Evolutionary conservation across 2,797 vertebrate species (phyloP).

Genomic region (Syndactyla subalaris): DNA sequence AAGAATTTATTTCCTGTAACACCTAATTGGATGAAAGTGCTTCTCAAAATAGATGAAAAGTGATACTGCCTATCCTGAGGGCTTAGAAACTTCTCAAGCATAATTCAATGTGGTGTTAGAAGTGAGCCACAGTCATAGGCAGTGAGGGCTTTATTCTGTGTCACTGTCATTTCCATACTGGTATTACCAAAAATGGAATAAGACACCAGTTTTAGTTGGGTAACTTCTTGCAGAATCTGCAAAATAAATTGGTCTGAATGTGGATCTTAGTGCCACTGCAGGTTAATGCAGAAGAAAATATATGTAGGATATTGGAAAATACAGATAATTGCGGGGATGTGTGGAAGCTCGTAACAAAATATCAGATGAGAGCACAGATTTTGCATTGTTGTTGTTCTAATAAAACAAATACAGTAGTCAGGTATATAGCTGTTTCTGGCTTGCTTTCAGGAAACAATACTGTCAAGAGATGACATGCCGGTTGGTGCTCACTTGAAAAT

Average conservation of each 20-base stretch:
- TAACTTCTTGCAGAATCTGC: not conserved
- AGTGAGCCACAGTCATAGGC: not conserved
- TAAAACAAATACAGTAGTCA: not conserved
- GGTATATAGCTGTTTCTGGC: not conserved
- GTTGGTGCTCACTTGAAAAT: not conserved
- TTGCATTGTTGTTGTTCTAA: not conserved
- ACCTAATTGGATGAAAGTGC: not conserved
- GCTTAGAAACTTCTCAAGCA: not conserved
- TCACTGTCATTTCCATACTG: not conserved
- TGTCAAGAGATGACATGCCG: not conserved
- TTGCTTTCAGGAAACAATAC: not conserved
- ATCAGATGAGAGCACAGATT: not conserved
- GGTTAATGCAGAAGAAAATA: not conserved
- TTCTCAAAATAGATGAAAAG: not conserved
- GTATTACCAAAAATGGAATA: not conserved
- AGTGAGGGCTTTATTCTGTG: not conserved
- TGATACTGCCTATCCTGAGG: not conserved
- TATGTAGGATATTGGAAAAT: not conserved
- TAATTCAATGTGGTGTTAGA: not conserved
- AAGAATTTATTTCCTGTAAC: not conserved
- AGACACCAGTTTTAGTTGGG: not conserved
- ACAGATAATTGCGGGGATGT: not conserved
- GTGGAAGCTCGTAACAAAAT: not conserved
- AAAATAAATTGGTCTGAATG: not conserved
- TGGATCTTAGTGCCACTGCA: not conserved